Base-by-base conservation (phyloP, 2,888 invertebrate genomes). In the Sarcophaga subvicina region DNA sequence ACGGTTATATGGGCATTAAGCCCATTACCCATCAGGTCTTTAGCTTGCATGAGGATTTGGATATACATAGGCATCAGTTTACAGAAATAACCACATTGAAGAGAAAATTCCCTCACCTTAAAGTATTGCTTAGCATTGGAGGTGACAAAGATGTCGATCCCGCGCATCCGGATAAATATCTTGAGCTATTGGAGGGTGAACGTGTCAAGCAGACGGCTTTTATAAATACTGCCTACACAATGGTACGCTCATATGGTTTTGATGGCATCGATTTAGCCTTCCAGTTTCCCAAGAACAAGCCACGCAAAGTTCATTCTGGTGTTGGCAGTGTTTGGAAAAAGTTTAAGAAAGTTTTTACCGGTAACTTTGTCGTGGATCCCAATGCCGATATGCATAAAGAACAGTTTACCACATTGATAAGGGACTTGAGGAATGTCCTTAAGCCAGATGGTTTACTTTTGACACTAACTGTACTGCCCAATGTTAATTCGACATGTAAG, bases 221-320 rank as follows among this genome's bases (percentile, higher is more conserved):
- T 90, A 95, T 97, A 27, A 96, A 96, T 91, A 96, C 97, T 0
- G 96, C 96, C 0, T 95, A 95, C 27, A 93, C 95, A 0, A 89
- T 97, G 63, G 94, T 96, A n/a, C 96, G 96, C 88, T 96, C 96
- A 82, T 96, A 97, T 90, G 96, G 96, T 17, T 98, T 98, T 89
- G 98, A 98, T 92, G 98, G 98, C 2, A 94, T 98, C 64, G 98
- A 98, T 92, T 94, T 98, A 49, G 96, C 96, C 1, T 98, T 97
- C 97, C 96, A 98, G 93, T 97, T 98, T 94, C 96, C 97, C 2
- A 95, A 95, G 75, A 95, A 95, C 88, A 97, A 96, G 92, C 96
- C 97, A 27, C 96, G 97, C 94, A 97, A 97, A 94, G 95, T 97
- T 85, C 96, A 93, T 63, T 94, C 95, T 63, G 94, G 95, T 4